These are phyloP conservation scores for Cecropterus lyciades DNA, from an alignment of 1,140 invertebrate species.

Conservation along the genomic window DNA sequence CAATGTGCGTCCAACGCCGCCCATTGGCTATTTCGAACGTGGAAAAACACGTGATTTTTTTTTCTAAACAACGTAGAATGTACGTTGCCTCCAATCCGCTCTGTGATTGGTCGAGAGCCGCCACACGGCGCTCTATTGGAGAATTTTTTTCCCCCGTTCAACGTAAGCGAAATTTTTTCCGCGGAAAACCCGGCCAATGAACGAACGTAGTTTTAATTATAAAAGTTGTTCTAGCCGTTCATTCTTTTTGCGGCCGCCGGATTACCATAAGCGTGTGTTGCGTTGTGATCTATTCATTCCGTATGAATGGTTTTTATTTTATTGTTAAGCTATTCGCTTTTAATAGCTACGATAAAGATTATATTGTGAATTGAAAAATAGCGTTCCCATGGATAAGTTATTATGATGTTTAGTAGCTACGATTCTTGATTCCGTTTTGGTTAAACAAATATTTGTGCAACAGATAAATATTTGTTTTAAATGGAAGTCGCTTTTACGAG, in stretches of 20 bases:
- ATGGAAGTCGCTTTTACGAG: too few species aligned
- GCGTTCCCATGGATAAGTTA: too few species aligned
- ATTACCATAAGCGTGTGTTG: constrained; percentile 38
- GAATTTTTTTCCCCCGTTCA: constrained; percentile 78
- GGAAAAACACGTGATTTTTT: constrained; percentile 82
- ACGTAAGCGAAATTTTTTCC: constrained; percentile 75
- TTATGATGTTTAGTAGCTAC: too few species aligned
- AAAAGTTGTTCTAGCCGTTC: constrained; percentile 66
- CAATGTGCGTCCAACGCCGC: constrained; percentile 63
- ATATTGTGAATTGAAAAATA: too few species aligned
- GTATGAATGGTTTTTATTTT: constrained; percentile 12
- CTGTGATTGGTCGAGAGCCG: constrained; percentile 60
- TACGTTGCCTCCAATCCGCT: constrained; percentile 58
- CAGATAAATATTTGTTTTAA: too few species aligned
- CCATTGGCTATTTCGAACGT: constrained; percentile 70
- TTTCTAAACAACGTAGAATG: constrained; percentile 78
- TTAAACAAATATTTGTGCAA: too few species aligned
- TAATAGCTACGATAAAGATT: background rate
- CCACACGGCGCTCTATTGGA: constrained; percentile 62
- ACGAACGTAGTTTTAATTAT: constrained; percentile 78
- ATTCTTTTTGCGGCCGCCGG: constrained; percentile 44
- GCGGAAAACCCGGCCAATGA: constrained; percentile 76
- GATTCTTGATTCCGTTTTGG: too few species aligned
- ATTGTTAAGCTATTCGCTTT: background rate
- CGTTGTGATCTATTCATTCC: constrained; percentile 28